A percentile compares a stretch with the other conserved stretches of the same genome.
Conservation (phyloP, 2,888 invertebrate genomes). For the Cheilosia vernalis region DNA sequence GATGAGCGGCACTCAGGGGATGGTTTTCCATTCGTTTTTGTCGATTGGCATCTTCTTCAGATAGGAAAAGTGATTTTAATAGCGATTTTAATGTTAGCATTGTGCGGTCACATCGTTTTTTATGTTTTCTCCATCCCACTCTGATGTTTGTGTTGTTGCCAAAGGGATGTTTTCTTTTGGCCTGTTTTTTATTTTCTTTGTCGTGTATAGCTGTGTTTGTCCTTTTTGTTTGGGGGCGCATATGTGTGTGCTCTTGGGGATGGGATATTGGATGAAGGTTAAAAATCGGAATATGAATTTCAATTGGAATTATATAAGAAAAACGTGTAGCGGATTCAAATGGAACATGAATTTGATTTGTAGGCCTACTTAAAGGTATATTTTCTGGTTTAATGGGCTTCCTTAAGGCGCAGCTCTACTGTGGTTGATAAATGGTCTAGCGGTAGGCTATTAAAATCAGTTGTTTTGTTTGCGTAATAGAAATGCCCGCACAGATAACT, state of each 20-base stretch:
- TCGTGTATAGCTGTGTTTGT: slow-evolving; percentile 3
- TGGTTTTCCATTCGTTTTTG: slow-evolving; percentile 68
- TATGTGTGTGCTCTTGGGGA: slow-evolving; percentile 20
- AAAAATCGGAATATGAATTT: slow-evolving; percentile 63
- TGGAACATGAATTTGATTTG: slow-evolving; percentile 73
- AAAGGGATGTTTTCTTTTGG: slow-evolving; percentile 66
- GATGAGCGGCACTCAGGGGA: slow-evolving; percentile 70
- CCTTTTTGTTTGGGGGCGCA: slow-evolving; percentile 47
- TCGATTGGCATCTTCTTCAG: slow-evolving; percentile 74
- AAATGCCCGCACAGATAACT: not conserved
- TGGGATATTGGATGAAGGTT: slow-evolving; percentile 60
- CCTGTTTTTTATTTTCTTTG: slow-evolving; percentile 24
- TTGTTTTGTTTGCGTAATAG: slow-evolving; percentile 29
- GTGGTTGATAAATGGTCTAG: slow-evolving; percentile 48
- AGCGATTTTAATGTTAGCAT: slow-evolving; percentile 74
- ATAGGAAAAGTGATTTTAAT: slow-evolving; percentile 75
- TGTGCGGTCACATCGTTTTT: slow-evolving; percentile 75
- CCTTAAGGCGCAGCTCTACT: slow-evolving; percentile 54
- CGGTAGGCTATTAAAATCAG: slow-evolving; percentile 1
- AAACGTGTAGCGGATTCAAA: slow-evolving; percentile 68
- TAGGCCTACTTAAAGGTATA: slow-evolving; percentile 69
- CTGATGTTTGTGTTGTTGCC: slow-evolving; percentile 51
- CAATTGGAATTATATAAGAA: slow-evolving; percentile 57
- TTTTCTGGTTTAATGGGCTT: slow-evolving; percentile 60
- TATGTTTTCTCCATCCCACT: slow-evolving; percentile 54